A percentile compares a stretch with the other conserved stretches of the same genome.
These are phyloP conservation scores for Magallana gigas DNA, from an alignment of 1,140 invertebrate species.

Conservation along the genomic window DNA sequence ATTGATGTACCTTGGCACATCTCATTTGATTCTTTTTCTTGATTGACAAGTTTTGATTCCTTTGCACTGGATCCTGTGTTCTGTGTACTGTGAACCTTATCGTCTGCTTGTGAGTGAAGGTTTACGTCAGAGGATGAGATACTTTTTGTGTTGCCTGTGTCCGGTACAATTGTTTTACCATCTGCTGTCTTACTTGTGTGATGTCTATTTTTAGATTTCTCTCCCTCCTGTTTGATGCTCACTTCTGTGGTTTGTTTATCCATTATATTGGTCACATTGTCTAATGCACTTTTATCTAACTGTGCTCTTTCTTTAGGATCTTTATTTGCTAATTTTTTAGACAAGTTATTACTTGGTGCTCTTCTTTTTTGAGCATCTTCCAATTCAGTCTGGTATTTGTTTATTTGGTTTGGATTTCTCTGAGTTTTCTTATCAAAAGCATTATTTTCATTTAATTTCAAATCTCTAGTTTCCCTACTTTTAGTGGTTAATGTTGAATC, in stretches of 20 bases:
- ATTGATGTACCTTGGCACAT: conserved; percentile 6
- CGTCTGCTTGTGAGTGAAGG: conserved; percentile 8
- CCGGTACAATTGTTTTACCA: conserved; percentile 26
- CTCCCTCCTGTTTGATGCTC: not conserved
- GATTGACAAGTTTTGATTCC: conserved; percentile 29
- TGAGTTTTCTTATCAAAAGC: not conserved
- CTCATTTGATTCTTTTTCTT: conserved; percentile 24
- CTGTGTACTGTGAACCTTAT: conserved; percentile 18
- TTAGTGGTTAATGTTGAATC: not conserved
- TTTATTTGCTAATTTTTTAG: not conserved
- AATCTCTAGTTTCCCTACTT: not conserved
- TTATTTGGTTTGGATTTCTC: not conserved
- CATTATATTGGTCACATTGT: conserved; percentile 6
- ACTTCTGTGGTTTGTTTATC: conserved; percentile 16
- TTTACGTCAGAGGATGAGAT: not conserved
- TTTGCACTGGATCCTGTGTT: not conserved
- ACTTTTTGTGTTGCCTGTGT: conserved; percentile 21
- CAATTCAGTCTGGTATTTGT: not conserved
- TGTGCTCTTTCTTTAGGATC: not conserved
- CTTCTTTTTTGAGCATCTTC: not conserved
- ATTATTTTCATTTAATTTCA: not conserved
- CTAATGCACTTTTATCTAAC: conserved; percentile 22
- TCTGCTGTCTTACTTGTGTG: conserved; percentile 12
- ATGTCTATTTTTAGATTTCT: conserved; percentile 26
- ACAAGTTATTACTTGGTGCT: not conserved